A percentile compares a stretch with the other conserved stretches of the same genome.
phyloP scores from a whole-genome alignment of 2,797 vertebrate genomes.

The Pampus argenteus region DNA sequence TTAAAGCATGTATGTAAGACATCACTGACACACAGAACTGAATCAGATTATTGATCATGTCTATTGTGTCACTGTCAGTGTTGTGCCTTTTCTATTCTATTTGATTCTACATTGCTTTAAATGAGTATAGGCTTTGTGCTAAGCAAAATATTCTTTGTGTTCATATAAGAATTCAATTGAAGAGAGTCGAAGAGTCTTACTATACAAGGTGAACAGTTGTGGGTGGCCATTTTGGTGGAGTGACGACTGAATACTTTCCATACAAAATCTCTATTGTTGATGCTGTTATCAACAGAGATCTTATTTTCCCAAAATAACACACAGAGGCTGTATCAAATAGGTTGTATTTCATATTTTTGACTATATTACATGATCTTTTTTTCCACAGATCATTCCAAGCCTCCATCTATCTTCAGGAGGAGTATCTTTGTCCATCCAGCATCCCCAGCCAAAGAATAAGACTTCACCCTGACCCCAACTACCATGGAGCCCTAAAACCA shows the following conservation, averaged over 20 bases:
- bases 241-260: neutral
- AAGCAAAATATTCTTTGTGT: neutral
- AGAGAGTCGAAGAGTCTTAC: no score
- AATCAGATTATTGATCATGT: neutral
- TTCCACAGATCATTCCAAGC: slow-evolving; percentile 66
- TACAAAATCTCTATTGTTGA: neutral
- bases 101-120: neutral
- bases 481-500: slow-evolving; percentile 2
- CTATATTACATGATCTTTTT: slow-evolving; percentile 8
- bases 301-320: neutral
- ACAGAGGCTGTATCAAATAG: neutral
- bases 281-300: neutral
- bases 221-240: neutral
- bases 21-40: neutral
- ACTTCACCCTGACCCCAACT: slow-evolving; percentile 11
- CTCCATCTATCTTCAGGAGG: slow-evolving; percentile 39
- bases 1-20: neutral
- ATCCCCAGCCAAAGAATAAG: slow-evolving; percentile 53
- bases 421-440: slow-evolving; percentile 19
- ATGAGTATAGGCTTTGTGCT: neutral
- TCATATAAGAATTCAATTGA: neutral
- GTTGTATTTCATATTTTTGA: slow-evolving; percentile 1
- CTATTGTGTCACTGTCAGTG: neutral
- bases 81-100: neutral
- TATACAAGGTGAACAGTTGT: neutral